These are phyloP conservation scores for Furcula furcula DNA, from an alignment of 2,888 invertebrate genomes.

Conservation along the genomic window DNA sequence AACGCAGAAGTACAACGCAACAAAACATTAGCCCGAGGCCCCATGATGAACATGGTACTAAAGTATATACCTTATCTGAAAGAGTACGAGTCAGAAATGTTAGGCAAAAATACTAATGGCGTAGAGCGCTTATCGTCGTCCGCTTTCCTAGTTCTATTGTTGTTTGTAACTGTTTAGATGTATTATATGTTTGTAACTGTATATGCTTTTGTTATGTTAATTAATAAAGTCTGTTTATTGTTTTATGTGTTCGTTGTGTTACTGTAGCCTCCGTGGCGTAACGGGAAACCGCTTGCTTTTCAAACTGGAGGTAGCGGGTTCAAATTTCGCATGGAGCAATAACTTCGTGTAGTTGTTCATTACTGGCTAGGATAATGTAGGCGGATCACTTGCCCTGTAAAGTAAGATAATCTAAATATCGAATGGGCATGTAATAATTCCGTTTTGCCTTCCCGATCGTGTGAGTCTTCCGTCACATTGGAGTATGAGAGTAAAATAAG, in stretches of 20 bases:
- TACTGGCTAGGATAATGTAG: too few relatives aligned
- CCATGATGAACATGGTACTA: constrained; percentile 55
- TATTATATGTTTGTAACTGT: constrained; percentile 14
- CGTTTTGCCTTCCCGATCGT: too few relatives aligned
- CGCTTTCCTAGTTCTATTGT: constrained; percentile 16
- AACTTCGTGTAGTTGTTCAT: too few relatives aligned
- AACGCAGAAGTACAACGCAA: constrained; percentile 18
- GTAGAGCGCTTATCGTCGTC: constrained; percentile 6
- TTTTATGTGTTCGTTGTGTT: constrained; percentile 4
- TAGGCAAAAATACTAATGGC: constrained; percentile 19
- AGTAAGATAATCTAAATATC: too few relatives aligned
- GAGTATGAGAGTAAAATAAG: too few relatives aligned
- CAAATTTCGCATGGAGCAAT: too few relatives aligned
- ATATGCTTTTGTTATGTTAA: constrained; percentile 16
- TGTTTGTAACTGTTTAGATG: constrained; percentile 22
- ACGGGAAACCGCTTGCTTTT: too few relatives aligned
- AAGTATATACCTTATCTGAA: constrained; percentile 63
- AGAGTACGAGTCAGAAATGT: constrained; percentile 41
- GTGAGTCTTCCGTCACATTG: too few relatives aligned
- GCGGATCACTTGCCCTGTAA: too few relatives aligned
- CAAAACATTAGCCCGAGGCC: constrained; percentile 34
- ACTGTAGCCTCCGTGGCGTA: too few relatives aligned
- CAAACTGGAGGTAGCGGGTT: too few relatives aligned
- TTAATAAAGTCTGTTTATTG: constrained; percentile 9
- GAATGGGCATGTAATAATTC: too few relatives aligned